A percentile compares a stretch with the other conserved stretches of the same genome.
These are phyloP conservation scores for Adoxophyes honmai DNA, from an alignment of 1,140 invertebrate genomes.

Conservation along the genomic window DNA sequence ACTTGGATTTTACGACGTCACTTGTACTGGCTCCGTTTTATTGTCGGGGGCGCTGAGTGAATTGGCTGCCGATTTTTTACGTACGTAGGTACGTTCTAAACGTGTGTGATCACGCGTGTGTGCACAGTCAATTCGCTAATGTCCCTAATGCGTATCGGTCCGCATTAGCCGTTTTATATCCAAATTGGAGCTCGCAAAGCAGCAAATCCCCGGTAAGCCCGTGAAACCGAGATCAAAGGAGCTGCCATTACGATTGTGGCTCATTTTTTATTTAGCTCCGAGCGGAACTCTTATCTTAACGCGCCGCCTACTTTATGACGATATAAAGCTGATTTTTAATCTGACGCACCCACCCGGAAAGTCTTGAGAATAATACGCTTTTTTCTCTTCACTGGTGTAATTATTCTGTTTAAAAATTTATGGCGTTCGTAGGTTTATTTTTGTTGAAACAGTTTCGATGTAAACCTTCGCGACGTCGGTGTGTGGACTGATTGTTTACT, in stretches of 20 bases:
- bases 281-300: conserved; percentile 69
- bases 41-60: conserved; percentile 29
- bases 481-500: too few relatives aligned
- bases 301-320: conserved; percentile 70
- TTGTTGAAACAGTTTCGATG: neutral
- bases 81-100: neutral
- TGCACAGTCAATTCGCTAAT: conserved; percentile 65
- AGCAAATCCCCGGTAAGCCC: conserved; percentile 65
- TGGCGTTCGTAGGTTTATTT: neutral
- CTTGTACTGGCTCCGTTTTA: conserved; percentile 50
- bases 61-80: conserved; percentile 11
- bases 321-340: conserved; percentile 77
- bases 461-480: too few relatives aligned
- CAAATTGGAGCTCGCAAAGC: conserved; percentile 63
- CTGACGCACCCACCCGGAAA: conserved; percentile 48
- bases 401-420: conserved; percentile 21
- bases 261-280: conserved; percentile 74
- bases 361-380: conserved; percentile 34
- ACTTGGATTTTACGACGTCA: conserved; percentile 63
- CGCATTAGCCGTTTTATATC: conserved; percentile 71
- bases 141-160: conserved; percentile 62
- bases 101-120: neutral
- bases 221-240: conserved; percentile 74
- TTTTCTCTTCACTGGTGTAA: conserved; percentile 17
- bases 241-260: conserved; percentile 71